Conservation (phyloP, 2,113 vertebrate genomes). For the Leucopternis melanops region DNA sequence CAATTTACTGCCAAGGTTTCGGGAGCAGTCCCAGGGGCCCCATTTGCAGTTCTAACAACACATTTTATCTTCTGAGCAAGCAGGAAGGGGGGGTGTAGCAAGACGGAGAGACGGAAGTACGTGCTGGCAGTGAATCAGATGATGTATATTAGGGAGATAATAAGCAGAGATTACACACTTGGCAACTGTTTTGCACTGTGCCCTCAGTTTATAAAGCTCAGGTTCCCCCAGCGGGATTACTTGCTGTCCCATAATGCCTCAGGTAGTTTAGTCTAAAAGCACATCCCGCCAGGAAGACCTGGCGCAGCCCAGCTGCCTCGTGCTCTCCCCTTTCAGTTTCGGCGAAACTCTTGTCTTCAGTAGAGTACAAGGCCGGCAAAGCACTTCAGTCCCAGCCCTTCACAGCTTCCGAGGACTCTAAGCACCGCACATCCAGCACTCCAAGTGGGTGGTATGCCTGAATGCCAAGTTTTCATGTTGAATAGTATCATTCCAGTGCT, state of each 20-base stretch:
- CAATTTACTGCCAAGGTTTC: conserved; percentile 3
- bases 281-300: background rate
- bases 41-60: conserved; percentile 24
- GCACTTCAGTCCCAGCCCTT: background rate
- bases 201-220: background rate
- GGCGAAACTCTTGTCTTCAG: background rate
- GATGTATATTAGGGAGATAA: conserved; percentile 28
- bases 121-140: conserved; percentile 15
- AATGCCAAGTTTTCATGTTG: conserved; percentile 18
- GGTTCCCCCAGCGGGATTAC: background rate
- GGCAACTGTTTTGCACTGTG: background rate
- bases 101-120: background rate
- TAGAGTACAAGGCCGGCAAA: rapidly evolving
- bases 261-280: background rate
- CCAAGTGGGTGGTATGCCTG: conserved; percentile 26
- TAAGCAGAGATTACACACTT: conserved; percentile 21
- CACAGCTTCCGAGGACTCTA: background rate
- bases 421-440: background rate
- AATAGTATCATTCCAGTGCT: background rate
- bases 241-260: background rate
- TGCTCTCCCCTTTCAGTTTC: background rate
- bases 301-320: rapidly evolving
- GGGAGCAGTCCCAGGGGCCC: conserved; percentile 23
- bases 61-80: background rate
- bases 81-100: background rate